Conservation (phyloP, 2,888 invertebrate species). For the Temnothorax ravouxi region DNA sequence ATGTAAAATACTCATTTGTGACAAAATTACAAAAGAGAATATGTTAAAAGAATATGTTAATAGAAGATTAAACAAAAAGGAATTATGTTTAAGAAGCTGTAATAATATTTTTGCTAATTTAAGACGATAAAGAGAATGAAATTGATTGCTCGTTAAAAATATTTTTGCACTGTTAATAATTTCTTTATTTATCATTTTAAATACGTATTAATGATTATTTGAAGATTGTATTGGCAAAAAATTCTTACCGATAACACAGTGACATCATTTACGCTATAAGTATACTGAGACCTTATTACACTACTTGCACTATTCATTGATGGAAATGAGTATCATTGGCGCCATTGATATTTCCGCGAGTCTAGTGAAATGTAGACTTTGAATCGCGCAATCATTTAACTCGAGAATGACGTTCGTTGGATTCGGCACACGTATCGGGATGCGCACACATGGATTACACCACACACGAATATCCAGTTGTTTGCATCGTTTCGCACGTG, state of each 20-base stretch:
- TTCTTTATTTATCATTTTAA: neutral
- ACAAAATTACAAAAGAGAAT: neutral
- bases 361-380: slow-evolving; percentile 41
- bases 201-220: neutral
- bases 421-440: slow-evolving; percentile 14
- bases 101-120: neutral
- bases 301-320: slow-evolving; percentile 10
- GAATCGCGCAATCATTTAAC: slow-evolving; percentile 43
- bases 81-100: neutral
- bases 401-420: slow-evolving; percentile 16
- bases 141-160: neutral
- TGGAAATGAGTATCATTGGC: slow-evolving; percentile 55
- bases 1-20: neutral
- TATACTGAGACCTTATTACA: neutral
- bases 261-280: neutral
- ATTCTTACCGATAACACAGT: slow-evolving; percentile 6
- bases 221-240: neutral
- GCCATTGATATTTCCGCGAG: slow-evolving; percentile 57
- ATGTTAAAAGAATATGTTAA: neutral
- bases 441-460: neutral
- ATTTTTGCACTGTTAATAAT: neutral
- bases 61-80: neutral
- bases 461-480: neutral
- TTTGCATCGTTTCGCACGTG: slow-evolving; percentile 36
- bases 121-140: neutral